Base-by-base conservation (phyloP, 2,797 vertebrate genomes). In the Eulemur coronatus region DNA sequence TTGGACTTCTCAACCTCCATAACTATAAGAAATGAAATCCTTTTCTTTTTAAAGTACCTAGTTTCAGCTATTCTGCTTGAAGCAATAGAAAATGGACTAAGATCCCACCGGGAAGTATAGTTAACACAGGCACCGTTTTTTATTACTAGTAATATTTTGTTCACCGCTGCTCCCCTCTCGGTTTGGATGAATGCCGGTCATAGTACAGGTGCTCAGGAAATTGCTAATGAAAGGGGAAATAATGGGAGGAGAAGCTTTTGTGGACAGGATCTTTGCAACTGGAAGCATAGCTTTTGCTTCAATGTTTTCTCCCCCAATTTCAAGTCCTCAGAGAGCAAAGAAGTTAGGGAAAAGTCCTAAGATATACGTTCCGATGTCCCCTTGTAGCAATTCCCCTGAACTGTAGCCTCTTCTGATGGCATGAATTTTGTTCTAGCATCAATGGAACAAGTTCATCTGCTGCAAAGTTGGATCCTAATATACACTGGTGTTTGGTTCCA, bases 381-480 rank as follows among this genome's bases (percentile, higher is more conserved):
- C 84, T 65, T 17, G 63, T 96, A 97, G 96, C 97, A 76, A 81
- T 98, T 98, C 97, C 98, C 78, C 90, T 97, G 97, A 98, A 96
- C 96, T 98, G 98, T 97, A 95, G 43, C 96, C 92, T 87, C 63
- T 76, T 13, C 98, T 97, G 94, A 98, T 97, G 98, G 97, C 96
- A 43, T 98, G 94, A 98, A 97, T 95, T 95, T 92, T 98, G 41
- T 2, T 65, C 76, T 65, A 50, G 84, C 17, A 63, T 97, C 78
- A 96, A 97, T 76, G 90, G 75, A 98, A 98, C 18, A 87, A 67
- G 35, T 35, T 98, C 69, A 94, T 97, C 93, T 93, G 73, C 28
- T 92, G 75, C 75, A 98, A 97, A 98, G 98, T 98, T 97, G 94
- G 97, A 98, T 98, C 97, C 28, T 59, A 95, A 75, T 97, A 97